These are phyloP conservation scores for Stictocephala bisonia DNA, from an alignment of 2,888 invertebrate genomes.

Conservation along the genomic window DNA sequence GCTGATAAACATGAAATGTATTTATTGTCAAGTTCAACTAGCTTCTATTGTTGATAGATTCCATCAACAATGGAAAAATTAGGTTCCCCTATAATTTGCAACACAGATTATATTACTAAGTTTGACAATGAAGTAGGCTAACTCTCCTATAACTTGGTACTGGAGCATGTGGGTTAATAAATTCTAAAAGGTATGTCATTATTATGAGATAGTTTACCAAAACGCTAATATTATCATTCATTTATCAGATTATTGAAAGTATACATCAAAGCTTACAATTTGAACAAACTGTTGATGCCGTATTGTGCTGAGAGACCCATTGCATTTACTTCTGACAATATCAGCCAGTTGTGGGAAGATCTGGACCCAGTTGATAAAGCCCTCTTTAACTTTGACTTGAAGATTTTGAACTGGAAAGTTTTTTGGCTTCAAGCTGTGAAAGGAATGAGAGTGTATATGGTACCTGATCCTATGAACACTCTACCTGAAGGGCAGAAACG, in stretches of 20 bases:
- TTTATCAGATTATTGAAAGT: conserved; percentile 45
- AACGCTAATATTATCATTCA: neutral
- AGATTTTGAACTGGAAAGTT: conserved; percentile 30
- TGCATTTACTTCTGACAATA: conserved; percentile 35
- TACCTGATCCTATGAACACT: conserved; percentile 33
- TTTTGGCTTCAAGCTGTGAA: conserved; percentile 25
- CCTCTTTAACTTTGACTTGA: no score
- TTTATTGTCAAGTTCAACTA: no score
- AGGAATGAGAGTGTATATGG: conserved; percentile 40
- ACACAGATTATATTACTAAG: neutral
- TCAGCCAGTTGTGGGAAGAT: conserved; percentile 35
- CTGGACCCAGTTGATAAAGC: conserved; percentile 47
- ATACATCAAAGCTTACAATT: conserved; percentile 40
- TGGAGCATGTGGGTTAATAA: no score
- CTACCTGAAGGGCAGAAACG: neutral
- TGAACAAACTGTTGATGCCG: conserved; percentile 20
- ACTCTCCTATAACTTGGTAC: no score
- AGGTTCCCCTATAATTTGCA: no score
- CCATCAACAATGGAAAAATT: no score
- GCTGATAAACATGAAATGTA: no score
- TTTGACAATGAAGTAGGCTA: no score
- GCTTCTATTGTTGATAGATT: no score
- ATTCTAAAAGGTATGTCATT: no score
- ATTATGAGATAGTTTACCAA: no score
- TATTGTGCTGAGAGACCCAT: conserved; percentile 31